Evolutionary conservation across 2,113 vertebrate species (phyloP).

Genomic region (Bambusicola thoracicus): DNA sequence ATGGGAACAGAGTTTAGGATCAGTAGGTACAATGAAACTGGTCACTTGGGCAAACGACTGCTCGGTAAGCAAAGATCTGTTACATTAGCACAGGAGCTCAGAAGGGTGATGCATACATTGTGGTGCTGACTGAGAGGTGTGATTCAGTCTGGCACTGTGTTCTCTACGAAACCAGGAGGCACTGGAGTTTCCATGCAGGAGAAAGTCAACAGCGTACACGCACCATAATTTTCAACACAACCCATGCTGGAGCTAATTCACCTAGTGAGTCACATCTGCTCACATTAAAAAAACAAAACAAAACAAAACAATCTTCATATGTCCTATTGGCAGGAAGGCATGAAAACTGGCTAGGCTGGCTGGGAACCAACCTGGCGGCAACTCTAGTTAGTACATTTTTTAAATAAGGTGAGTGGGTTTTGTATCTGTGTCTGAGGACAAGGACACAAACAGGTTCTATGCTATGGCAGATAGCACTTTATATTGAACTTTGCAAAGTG

Average conservation of each 20-base stretch:
- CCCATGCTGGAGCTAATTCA: conserved; percentile 1
- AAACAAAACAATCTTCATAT: conserved; percentile 34
- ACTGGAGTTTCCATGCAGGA: background rate
- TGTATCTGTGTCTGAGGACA: background rate
- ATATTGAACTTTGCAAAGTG: background rate
- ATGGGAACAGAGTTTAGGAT: background rate
- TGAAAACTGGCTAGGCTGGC: conserved; percentile 47
- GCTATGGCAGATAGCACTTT: rapidly evolving
- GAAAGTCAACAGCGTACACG: background rate
- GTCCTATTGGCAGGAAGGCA: conserved; percentile 30
- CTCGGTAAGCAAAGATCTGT: background rate
- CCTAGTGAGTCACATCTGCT: background rate
- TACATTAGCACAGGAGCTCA: background rate
- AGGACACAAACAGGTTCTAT: background rate
- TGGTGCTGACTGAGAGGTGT: rapidly evolving
- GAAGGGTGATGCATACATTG: background rate
- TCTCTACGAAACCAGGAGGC: background rate
- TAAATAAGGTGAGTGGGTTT: background rate
- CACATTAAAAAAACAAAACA: background rate
- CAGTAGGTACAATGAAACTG: background rate
- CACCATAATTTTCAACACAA: background rate
- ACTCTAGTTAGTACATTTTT: background rate
- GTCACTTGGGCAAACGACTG: background rate
- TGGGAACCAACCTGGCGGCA: conserved; percentile 23
- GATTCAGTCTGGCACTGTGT: background rate